Conservation (phyloP, 2,113 vertebrate species). For the Hemibagrus wyckioides region DNA sequence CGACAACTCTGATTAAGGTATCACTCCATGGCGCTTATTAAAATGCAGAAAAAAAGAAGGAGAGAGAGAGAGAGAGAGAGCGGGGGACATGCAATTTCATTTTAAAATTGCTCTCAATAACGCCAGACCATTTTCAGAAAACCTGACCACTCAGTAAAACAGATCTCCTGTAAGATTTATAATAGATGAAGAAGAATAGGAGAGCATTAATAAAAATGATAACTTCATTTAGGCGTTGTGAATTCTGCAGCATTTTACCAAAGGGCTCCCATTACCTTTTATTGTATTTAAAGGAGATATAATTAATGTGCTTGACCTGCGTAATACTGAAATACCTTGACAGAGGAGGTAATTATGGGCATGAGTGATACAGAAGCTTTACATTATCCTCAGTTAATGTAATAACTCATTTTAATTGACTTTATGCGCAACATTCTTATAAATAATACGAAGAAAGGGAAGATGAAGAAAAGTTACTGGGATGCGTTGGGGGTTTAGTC, state of each 20-base stretch:
- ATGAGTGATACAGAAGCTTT: constrained; percentile 71
- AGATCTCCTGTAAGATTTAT: constrained; percentile 76
- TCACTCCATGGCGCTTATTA: constrained; percentile 76
- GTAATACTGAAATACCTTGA: constrained; percentile 74
- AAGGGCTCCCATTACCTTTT: constrained; percentile 77
- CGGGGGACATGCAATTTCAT: constrained; percentile 66
- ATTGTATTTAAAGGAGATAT: constrained; percentile 77
- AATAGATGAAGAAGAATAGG: constrained; percentile 75
- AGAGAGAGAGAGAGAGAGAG: constrained; percentile 25
- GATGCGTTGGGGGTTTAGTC: not conserved
- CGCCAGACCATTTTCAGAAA: constrained; percentile 66
- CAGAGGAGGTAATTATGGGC: constrained; percentile 73
- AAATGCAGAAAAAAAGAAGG: constrained; percentile 54
- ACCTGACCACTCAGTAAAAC: constrained; percentile 70
- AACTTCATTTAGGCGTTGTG: constrained; percentile 78
- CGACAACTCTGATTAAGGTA: constrained; percentile 83
- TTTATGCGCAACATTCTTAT: constrained; percentile 61
- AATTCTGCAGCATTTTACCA: constrained; percentile 67
- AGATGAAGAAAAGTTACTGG: not conserved
- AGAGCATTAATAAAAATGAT: constrained; percentile 78
- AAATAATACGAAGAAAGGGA: constrained; percentile 30
- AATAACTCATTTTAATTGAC: constrained; percentile 68
- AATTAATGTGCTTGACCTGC: constrained; percentile 71
- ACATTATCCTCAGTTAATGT: constrained; percentile 52
- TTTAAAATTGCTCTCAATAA: constrained; percentile 66